Conservation (phyloP, 92 coral and sea anemone genomes). For the Scolanthus callimorphus region DNA sequence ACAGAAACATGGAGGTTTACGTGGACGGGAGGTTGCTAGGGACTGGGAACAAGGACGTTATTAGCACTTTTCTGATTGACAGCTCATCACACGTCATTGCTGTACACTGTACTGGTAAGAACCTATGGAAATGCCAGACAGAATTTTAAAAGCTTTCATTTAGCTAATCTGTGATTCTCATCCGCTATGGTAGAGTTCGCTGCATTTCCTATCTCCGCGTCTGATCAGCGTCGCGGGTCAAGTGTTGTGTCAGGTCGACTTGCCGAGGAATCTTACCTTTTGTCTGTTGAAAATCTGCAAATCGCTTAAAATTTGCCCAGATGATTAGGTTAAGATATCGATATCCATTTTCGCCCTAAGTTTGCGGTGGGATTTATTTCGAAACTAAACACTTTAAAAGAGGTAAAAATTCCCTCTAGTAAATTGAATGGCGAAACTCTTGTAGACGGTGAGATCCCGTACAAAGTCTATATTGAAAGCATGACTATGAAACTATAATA, state of each 20-base stretch:
- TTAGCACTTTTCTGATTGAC: conserved; percentile 12
- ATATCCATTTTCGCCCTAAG: too few species aligned
- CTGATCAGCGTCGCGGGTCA: neutral
- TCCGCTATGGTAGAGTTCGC: too few species aligned
- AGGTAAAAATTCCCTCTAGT: neutral
- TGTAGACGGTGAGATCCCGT: too few species aligned
- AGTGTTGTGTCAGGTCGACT: neutral
- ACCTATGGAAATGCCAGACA: too few species aligned
- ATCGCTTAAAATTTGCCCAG: too few species aligned
- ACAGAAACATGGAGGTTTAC: conserved; percentile 33
- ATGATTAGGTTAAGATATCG: too few species aligned
- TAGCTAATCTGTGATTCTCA: too few species aligned
- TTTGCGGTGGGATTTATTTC: too few species aligned
- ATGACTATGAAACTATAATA: neutral
- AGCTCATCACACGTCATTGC: conserved; percentile 46
- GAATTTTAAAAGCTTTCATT: too few species aligned
- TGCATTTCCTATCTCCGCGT: too few species aligned
- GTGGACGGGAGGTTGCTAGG: conserved; percentile 51
- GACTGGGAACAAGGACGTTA: neutral
- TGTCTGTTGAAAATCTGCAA: neutral
- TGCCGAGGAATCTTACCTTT: neutral
- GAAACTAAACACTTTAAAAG: conserved; percentile 17
- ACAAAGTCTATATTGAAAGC: too few species aligned
- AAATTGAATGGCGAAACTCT: too few species aligned
- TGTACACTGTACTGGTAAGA: conserved; percentile 33